These are phyloP conservation scores for Brachypterus glaber DNA, from an alignment of 2,888 invertebrate species.

Conservation along the genomic window DNA sequence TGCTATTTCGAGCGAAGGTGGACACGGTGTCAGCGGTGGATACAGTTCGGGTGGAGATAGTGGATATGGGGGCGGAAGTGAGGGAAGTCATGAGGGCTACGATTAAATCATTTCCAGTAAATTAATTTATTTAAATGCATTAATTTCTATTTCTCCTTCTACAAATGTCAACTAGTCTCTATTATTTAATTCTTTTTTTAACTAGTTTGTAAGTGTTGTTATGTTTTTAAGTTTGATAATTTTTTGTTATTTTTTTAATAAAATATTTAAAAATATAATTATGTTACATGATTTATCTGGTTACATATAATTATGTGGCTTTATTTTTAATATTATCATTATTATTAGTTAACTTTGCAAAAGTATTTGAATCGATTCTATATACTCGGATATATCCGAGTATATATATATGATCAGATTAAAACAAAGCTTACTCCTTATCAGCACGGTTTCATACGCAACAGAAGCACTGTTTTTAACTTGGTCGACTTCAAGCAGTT, in stretches of 20 bases:
- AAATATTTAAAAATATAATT: conserved; percentile 17
- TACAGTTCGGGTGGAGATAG: conserved; percentile 28
- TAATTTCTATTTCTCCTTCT: conserved; percentile 14
- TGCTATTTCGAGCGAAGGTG: conserved; percentile 6
- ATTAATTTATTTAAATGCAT: background rate
- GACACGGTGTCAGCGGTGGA: conserved; percentile 16
- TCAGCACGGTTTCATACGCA: too few relatives aligned
- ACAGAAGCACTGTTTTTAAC: too few relatives aligned
- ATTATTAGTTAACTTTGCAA: too few relatives aligned
- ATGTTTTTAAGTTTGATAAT: conserved; percentile 11
- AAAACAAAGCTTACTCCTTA: too few relatives aligned
- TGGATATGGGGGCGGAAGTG: conserved; percentile 34
- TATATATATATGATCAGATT: too few relatives aligned
- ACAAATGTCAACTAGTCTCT: conserved; percentile 22
- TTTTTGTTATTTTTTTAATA: conserved; percentile 16
- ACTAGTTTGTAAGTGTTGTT: conserved; percentile 17
- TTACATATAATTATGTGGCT: too few relatives aligned
- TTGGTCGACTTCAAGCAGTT: too few relatives aligned
- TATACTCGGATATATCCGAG: too few relatives aligned
- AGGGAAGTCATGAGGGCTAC: conserved; percentile 28
- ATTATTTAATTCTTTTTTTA: conserved; percentile 16
- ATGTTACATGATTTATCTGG: too few relatives aligned
- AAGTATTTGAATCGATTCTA: too few relatives aligned
- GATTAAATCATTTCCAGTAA: conserved; percentile 19
- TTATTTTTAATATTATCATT: too few relatives aligned